Base-by-base conservation (phyloP, 1,140 invertebrate genomes). In the Drosophila nigrodunni region DNA sequence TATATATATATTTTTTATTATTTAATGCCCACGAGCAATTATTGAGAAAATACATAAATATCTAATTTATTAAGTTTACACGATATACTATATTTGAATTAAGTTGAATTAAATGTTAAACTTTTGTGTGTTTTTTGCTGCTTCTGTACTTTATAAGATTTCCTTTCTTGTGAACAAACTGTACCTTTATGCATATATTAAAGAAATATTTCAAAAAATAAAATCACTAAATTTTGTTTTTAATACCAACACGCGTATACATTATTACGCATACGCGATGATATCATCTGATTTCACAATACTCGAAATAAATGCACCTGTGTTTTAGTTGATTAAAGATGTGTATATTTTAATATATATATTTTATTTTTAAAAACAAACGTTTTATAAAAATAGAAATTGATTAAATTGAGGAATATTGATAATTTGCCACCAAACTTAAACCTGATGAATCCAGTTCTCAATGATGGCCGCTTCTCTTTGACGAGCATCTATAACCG, bases 181-280 rank as follows among this genome's bases (percentile, higher is more conserved):
- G 85, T 89, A 89, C 85, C 85, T 89, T 90, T 89, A 89, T 81
- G 88, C 76, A 87, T 87, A 86, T 87, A 87, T 83, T 89, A 88
- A 88, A 87, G 35, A 88, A 82, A 74, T 64, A 58, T 62, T 49
- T 55, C 68, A 74, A 73, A 74, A 73, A 80, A 62, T 37, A 44
- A 46, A 60, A 21, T 6, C 13, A 2, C 18, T n/a, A 46, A 5
- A 10, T 11, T n/a, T 13, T 55, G 35, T 49, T 47, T 60, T 44
- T 46, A 30, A 46, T 30, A 15, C 15, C 15, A 15, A 15, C 15
- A 15, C 15, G 25, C 25, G 25, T 30, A 30, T 30, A 30, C 25
- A 0, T 30, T 30, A 30, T 30, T 30, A 30, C 25, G 2, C 25
- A 30, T 30, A 30, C 25, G 25, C 25, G 6, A 6, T 30, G 25